Evolutionary conservation across 2,797 vertebrate species (phyloP), one percentile per base, ranked within the genome.

Genomic region (Chelon auratus): DNA sequence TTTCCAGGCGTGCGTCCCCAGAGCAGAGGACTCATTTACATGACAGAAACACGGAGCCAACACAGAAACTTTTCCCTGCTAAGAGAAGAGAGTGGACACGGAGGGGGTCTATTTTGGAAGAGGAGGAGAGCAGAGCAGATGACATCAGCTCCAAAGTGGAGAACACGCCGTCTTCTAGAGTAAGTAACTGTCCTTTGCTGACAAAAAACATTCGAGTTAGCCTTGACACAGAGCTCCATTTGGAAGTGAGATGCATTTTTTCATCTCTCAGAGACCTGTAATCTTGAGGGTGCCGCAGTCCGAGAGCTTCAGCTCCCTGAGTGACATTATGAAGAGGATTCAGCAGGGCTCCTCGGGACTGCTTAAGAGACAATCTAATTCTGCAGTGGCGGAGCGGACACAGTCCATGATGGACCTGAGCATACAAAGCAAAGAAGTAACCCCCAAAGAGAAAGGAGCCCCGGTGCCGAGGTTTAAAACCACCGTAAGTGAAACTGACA

Each of bases 401-500:
- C 86, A 48, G 57, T 94, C 93, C 70, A 88, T 89, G 84, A 58
- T 90, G 78, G 87, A 94, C 40, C 87, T 93, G 75, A 93, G 82
- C 1, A 1, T 47, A 0, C 52, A 65, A 8, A 55, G 18, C 4
- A 1, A 63, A 2, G 85, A 87, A 3, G 2, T 13, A 3, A 15
- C 24, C 24, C 55, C 40, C 11, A 53, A 78, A 0, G 63, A 81
- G 9, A 82, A 42, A 45, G 17, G 37, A 20, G 2, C 18, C 18
- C 55, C 72, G 0, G 79, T 72, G 33, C 82, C 92, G 0, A 86
- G 81, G 26, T 67, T 86, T 24, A 86, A 80, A 39, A 52, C 48
- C 47, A 70, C 13, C 33, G 94, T 95, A 83, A 89, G 94, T 76
- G 11, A 33, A 33, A 33, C 1, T 33, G 30, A 33, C 5, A 43